phyloP scores from a whole-genome alignment of 2,888 invertebrate species.

The Lepeophtheirus nordmannii region DNA sequence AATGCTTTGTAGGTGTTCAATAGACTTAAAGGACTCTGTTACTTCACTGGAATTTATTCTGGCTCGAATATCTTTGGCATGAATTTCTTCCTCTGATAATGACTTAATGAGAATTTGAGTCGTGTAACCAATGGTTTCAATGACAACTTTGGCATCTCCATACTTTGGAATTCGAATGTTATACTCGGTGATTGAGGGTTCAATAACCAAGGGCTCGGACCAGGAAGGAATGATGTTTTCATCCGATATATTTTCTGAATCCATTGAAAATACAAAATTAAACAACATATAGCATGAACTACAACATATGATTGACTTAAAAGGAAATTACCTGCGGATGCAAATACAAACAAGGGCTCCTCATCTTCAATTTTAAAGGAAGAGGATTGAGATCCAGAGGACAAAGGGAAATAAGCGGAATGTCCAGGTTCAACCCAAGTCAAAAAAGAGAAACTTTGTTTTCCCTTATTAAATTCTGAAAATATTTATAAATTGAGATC shows the following conservation, averaged over 20 bases:
- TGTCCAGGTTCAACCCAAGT: background rate
- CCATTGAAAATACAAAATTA: background rate
- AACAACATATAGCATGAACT: too few relatives aligned
- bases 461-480: background rate
- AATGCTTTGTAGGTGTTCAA: too few relatives aligned
- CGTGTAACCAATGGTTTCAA: slow-evolving; percentile 34
- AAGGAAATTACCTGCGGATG: background rate
- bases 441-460: background rate
- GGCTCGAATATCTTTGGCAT: slow-evolving; percentile 60
- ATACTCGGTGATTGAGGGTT: slow-evolving; percentile 30
- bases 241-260: background rate
- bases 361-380: background rate
- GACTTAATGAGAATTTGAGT: slow-evolving; percentile 36
- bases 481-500: background rate
- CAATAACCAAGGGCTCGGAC: background rate
- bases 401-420: background rate
- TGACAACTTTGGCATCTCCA: slow-evolving; percentile 36
- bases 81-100: slow-evolving; percentile 55
- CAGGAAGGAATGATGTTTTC: background rate
- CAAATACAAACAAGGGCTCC: background rate
- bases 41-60: slow-evolving; percentile 37
- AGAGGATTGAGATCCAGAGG: slow-evolving; percentile 7
- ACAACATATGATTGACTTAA: too few relatives aligned
- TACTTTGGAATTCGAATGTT: slow-evolving; percentile 35
- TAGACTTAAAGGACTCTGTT: background rate